Conservation (phyloP, 2,797 vertebrate species). For the Sebastes vulpes region DNA sequence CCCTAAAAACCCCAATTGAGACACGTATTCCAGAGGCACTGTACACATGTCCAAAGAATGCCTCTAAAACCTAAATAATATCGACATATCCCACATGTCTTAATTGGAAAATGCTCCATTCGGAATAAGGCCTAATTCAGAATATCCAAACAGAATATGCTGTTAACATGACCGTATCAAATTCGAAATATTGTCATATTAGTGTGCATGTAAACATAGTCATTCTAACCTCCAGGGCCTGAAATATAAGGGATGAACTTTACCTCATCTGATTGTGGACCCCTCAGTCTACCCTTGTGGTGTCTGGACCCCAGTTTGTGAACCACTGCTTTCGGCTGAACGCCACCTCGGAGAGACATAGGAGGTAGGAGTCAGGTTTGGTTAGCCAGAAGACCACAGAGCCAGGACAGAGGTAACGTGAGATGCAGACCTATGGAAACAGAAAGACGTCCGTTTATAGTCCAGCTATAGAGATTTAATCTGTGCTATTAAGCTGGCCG, state of each 20-base stretch:
- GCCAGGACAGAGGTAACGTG: slow-evolving; percentile 72
- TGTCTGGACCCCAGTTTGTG: slow-evolving; percentile 22
- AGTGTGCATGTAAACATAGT: not conserved
- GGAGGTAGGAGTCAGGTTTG: slow-evolving; percentile 56
- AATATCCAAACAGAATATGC: no score
- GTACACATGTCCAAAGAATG: no score
- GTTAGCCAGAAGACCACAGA: slow-evolving; percentile 69
- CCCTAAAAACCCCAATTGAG: no score
- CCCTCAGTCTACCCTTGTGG: not conserved
- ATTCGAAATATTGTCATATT: no score
- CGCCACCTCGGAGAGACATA: slow-evolving; percentile 37
- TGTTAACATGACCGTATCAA: no score
- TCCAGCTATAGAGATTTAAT: slow-evolving; percentile 77
- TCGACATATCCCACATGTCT: no score
- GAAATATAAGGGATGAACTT: not conserved
- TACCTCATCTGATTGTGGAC: not conserved
- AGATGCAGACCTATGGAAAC: slow-evolving; percentile 73
- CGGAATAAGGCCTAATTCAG: no score
- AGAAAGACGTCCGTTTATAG: slow-evolving; percentile 62
- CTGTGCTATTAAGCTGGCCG: slow-evolving; percentile 64
- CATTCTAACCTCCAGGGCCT: not conserved
- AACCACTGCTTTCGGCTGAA: slow-evolving; percentile 4
- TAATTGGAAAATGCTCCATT: no score
- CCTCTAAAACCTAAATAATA: no score
- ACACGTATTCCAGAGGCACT: no score